Base-by-base conservation (phyloP, 2,888 invertebrate species). In the Dynastes maya region DNA sequence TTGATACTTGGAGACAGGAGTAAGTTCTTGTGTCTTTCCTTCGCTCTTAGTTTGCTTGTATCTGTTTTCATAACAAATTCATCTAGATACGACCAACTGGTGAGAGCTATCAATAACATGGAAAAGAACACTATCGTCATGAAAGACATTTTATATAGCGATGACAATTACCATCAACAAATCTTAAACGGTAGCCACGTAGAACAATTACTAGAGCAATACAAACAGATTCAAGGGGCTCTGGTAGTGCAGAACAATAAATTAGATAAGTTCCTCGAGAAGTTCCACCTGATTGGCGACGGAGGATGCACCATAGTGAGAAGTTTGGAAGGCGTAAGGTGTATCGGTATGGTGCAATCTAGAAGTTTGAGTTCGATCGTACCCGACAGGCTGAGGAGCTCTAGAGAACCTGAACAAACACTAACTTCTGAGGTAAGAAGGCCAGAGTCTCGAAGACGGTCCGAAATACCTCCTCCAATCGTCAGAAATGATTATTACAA, bases 1-100 rank as follows among this genome's bases (percentile, higher is more conserved):
- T 75, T 13, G 78, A 80, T 51, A 80, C 78, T 61, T 82, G 81
- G 81, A 81, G 79, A 79, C 76, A 76, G 70, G 81, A 82, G 82
- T 82, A 72, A 76, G 76, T 76, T 53, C 2, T 11, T 55, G 45
- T 53, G n/a, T 16, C 22, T n/a, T 22, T 67, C 45, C 9, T 45
- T 45, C 67, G 53, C 13, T 53, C 45, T 11, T n/a, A 53, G 13
- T 22, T 8, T 8, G 5, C 22, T 58, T 22, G 0, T 3, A 11
- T 11, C 27, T 65, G 13, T 32, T 37, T 45, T 16, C 8, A 64
- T 40, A 9, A 22, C 51, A 49, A 29, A 16, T 53, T 58, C 64
- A 79, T 74, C 67, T 55, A 83, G 82, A 55, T 81, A 81, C 51
- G 80, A 82, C 22, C 77, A 79, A 8, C 58, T 83, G n/a, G 53